Percentiles rank a stretch among this genome's conserved stretches.
Conservation (phyloP, 2,797 vertebrate genomes). For the Melanotaenia boesemani region DNA sequence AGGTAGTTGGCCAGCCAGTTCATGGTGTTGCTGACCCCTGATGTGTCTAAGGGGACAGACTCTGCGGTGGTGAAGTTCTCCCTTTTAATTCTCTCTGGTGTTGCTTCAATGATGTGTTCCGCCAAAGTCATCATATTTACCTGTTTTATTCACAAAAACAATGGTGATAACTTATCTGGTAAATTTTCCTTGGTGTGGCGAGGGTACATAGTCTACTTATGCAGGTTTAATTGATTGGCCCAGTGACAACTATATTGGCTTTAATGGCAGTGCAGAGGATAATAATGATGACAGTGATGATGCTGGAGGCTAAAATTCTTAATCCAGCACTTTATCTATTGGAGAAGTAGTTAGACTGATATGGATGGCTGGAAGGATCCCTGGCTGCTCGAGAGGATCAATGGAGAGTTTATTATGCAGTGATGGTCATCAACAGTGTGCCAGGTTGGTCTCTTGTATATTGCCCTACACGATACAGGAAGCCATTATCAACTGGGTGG, state of each 20-base stretch:
- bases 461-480: slow-evolving; percentile 35
- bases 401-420: slow-evolving; percentile 83
- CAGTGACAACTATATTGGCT: slow-evolving; percentile 8
- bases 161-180: background rate
- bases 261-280: slow-evolving; percentile 16
- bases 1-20: slow-evolving; percentile 99
- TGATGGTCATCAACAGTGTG: slow-evolving; percentile 73
- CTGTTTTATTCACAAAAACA: slow-evolving; percentile 69
- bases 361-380: slow-evolving; percentile 74
- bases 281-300: slow-evolving; percentile 43
- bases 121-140: slow-evolving; percentile 99
- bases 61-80: slow-evolving; percentile 92
- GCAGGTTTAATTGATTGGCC: slow-evolving; percentile 24
- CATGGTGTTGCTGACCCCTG: slow-evolving; percentile 94
- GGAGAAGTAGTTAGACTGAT: slow-evolving; percentile 61
- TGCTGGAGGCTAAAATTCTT: slow-evolving; percentile 46
- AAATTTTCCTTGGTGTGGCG: background rate
- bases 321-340: slow-evolving; percentile 56
- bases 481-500: slow-evolving; percentile 31
- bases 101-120: slow-evolving; percentile 98
- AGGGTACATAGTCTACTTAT: background rate
- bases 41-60: slow-evolving; percentile 85
- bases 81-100: slow-evolving; percentile 96
- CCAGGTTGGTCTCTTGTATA: slow-evolving; percentile 41
- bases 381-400: slow-evolving; percentile 76